A percentile compares a stretch with the other conserved stretches of the same genome.
phyloP scores from a whole-genome alignment of 2,113 vertebrate species.

The Corythornis cristatus region DNA sequence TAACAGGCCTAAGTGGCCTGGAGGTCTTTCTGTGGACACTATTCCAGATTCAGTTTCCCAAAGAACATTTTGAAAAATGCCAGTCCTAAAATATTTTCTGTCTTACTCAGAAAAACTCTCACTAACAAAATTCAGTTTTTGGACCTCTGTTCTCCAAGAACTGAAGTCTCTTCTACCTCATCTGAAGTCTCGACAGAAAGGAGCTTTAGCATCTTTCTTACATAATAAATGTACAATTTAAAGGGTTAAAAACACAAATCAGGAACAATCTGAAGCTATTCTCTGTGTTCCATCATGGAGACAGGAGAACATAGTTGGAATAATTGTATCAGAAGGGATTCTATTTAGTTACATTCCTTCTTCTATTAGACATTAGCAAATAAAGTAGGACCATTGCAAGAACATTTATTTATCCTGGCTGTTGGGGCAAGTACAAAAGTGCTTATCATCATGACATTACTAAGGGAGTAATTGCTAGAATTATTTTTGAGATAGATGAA shows the following conservation, averaged over 20 bases:
- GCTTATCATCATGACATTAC: background rate
- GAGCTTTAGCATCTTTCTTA: background rate
- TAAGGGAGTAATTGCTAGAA: background rate
- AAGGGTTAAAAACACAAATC: constrained; percentile 16
- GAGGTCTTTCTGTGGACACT: constrained; percentile 57
- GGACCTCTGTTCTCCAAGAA: background rate
- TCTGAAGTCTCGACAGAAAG: background rate
- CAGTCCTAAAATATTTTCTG: constrained; percentile 43
- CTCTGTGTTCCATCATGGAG: background rate
- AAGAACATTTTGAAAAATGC: constrained; percentile 40
- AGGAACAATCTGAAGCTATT: background rate
- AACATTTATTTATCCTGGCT: background rate
- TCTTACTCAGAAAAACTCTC: constrained; percentile 48
- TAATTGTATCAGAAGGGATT: constrained; percentile 13
- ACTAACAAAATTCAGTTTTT: background rate
- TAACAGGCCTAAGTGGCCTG: constrained; percentile 50
- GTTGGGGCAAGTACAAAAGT: background rate
- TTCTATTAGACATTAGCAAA: constrained; percentile 14
- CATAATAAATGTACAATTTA: background rate
- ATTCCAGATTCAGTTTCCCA: constrained; percentile 15
- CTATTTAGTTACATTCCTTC: constrained; percentile 17
- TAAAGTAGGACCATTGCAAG: background rate
- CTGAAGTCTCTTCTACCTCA: background rate
- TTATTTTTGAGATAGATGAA: constrained; percentile 18
- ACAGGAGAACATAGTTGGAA: background rate